Evolutionary conservation across 2,113 vertebrate genomes (phyloP), one percentile per base, ranked within the genome.

Genomic region (Nannobrachium achirus): DNA sequence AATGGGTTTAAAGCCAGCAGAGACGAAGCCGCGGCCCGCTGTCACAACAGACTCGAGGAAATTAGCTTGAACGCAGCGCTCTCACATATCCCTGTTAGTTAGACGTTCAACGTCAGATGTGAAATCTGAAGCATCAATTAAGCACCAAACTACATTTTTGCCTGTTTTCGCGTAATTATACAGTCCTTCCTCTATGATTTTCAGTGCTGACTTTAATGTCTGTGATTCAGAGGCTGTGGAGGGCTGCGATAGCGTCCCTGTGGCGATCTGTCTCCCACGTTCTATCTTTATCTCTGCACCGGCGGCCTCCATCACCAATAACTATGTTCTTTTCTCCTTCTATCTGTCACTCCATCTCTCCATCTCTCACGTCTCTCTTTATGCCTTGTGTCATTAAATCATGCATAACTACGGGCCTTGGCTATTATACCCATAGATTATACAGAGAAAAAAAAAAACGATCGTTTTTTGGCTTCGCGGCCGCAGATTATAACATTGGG

Each of bases 401-500:
- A 63, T 64, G 42, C 25, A 18, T 57, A 68, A 75, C 62, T 50
- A 56, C 14, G 33, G 8, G 74, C 66, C 56, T 70, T 19, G 60
- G 25, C 25, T 33, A 49, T 13, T n/a, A 49, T 16, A 68, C 39
- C 55, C 74, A 61, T 10, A 80, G 77, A 56, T 66, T 74, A 73
- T 63, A 61, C 66, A 18, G 65, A n/a, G n/a, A n/a, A n/a, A n/a
- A n/a, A n/a, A n/a, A n/a, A n/a, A 56, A 69, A 84, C 58, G 60
- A 66, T 42, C 46, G 75, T 6, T 9, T 33, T 33, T 60, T 48
- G 13, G 65, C 72, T 59, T 72, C 68, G 49, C 49, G 73, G 58
- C 79, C 86, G 13, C 71, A 80, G 78, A 86, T 86, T 84, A 79
- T 44, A 84, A 69, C 25, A 4, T 81, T 75, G 55, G 41, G 14